Evolutionary conservation across 2,113 vertebrate genomes (phyloP), one percentile per base, ranked within the genome.

Genomic region (Nematolebias whitei): DNA sequence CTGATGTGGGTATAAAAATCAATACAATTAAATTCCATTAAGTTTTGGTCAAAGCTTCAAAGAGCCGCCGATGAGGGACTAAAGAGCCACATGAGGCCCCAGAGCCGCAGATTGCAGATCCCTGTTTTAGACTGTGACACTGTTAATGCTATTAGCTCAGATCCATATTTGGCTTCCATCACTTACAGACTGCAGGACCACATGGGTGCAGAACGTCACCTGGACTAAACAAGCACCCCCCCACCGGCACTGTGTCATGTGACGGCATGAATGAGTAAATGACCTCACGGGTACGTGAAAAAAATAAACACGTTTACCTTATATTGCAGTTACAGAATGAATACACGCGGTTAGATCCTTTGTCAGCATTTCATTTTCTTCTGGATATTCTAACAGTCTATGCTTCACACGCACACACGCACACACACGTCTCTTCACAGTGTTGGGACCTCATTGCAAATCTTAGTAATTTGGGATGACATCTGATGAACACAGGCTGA

Each of bases 151-250:
- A 56, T 83, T 74, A 70, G 69, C 73, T 82, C 74, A 74, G 71
- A 84, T 85, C 82, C 69, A 65, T 80, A 79, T 86, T 87, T 87
- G 80, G 85, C 77, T 82, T 84, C 65, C 78, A 70, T 76, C 52
- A 72, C 78, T 63, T 69, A 71, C 57, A 55, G 47, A 54, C 60
- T 66, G 49, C 40, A 48, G 54, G 57, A 81, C 40, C 20, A 39
- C 22, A 76, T 29, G 48, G 68, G 41, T 19, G 40, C 53, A 61
- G 20, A 29, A 41, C 6, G 3, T 68, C 40, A 29, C n/a, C 24
- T 62, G 43, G 63, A 68, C 55, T 44, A 43, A 69, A 77, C 71
- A 40, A 19, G 47, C 69, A 38, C 20, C 51, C 24, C 78, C n/a
- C n/a, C n/a, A n/a, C n/a, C 57, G 50, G 56, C 53, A 49, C 49